Percentiles rank a stretch among this genome's conserved stretches.
Evolutionary conservation across 2,888 invertebrate species (phyloP).

Genomic region (Amorpha juglandis): DNA sequence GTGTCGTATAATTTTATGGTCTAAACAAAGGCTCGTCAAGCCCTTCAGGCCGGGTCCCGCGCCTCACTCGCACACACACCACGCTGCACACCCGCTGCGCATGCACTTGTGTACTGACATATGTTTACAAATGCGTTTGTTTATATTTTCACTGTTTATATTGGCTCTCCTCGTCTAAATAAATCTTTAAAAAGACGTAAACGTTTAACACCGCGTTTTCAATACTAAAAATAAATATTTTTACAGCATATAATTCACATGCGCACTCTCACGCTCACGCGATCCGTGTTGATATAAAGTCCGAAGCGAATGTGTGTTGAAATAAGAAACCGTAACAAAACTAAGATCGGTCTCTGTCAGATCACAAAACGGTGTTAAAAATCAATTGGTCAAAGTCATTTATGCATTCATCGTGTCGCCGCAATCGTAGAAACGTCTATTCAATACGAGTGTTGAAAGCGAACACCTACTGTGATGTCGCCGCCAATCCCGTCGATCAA

Average conservation of each 20-base stretch:
- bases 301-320: constrained; percentile 44
- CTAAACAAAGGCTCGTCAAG: constrained; percentile 79
- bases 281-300: constrained; percentile 41
- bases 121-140: constrained; percentile 75
- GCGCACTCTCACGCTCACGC: constrained; percentile 33
- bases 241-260: constrained; percentile 31
- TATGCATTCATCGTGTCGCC: constrained; percentile 62
- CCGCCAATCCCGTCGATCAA: constrained; percentile 52
- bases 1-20: constrained; percentile 83
- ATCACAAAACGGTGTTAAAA: constrained; percentile 68
- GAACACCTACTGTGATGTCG: constrained; percentile 71
- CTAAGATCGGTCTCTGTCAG: constrained; percentile 49
- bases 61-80: constrained; percentile 41
- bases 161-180: constrained; percentile 64
- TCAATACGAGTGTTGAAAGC: constrained; percentile 64
- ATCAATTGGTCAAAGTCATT: constrained; percentile 81
- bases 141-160: constrained; percentile 74
- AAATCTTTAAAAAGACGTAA: constrained; percentile 55
- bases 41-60: constrained; percentile 39
- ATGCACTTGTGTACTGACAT: constrained; percentile 75
- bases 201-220: constrained; percentile 54
- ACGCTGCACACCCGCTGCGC: constrained; percentile 62
- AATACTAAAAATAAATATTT: constrained; percentile 30
- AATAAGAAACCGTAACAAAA: constrained; percentile 53
- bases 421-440: constrained; percentile 60